A percentile compares a stretch with the other conserved stretches of the same genome.
These are phyloP conservation scores for Bugula neritina DNA, from an alignment of 2,888 invertebrate genomes.

Conservation along the genomic window DNA sequence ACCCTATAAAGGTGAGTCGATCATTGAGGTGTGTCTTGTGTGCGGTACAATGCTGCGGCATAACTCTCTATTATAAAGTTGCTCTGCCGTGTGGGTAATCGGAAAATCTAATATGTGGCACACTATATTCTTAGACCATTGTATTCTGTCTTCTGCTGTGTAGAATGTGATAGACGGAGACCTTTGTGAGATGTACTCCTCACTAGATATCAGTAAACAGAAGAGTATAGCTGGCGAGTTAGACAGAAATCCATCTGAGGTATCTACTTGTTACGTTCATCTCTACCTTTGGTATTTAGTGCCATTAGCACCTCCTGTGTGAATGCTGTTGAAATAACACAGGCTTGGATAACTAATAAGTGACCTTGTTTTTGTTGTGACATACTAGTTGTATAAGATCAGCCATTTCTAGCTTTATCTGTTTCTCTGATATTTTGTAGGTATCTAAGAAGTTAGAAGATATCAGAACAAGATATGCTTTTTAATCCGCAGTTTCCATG, in stretches of 20 bases:
- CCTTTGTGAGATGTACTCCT: slow-evolving; percentile 96
- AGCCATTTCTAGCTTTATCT: background rate
- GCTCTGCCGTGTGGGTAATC: too few relatives aligned
- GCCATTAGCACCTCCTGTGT: background rate
- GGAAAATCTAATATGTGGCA: too few relatives aligned
- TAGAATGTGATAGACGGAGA: slow-evolving; percentile 98
- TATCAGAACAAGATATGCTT: slow-evolving; percentile 95
- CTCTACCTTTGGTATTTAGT: background rate
- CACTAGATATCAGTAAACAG: slow-evolving; percentile 86
- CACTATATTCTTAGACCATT: too few relatives aligned
- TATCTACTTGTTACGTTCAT: slow-evolving; percentile 33
- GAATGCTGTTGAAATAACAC: background rate
- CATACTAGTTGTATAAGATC: too few relatives aligned
- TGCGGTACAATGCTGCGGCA: too few relatives aligned
- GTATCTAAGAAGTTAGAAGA: slow-evolving; percentile 96
- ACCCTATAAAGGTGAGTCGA: slow-evolving; percentile 78
- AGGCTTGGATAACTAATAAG: background rate
- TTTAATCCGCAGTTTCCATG: too few relatives aligned
- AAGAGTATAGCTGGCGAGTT: slow-evolving; percentile 89
- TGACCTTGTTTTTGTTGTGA: background rate
- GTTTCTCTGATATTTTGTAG: slow-evolving; percentile 38
- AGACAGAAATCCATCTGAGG: slow-evolving; percentile 90
- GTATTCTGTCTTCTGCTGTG: too few relatives aligned
- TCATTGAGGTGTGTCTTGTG: too few relatives aligned
- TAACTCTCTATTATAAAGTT: too few relatives aligned